A percentile compares a stretch with the other conserved stretches of the same genome.
phyloP scores from a whole-genome alignment of 2,113 vertebrate species.

The Panthera tigris region DNA sequence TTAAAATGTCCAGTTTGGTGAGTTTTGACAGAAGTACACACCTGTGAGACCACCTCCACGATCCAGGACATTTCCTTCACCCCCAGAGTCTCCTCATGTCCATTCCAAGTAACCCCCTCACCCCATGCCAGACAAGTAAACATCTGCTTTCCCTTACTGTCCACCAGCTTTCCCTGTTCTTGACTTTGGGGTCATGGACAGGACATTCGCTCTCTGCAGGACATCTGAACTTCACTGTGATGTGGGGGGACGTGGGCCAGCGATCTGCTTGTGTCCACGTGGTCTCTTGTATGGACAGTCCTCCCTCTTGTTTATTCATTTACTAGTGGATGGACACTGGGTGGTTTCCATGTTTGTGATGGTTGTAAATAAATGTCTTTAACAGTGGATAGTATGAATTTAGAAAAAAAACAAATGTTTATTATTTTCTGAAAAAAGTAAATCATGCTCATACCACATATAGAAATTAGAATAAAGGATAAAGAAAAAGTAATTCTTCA shows the following conservation, averaged over 20 bases:
- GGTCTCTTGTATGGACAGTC: neutral
- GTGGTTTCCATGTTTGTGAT: neutral
- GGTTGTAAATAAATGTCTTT: neutral
- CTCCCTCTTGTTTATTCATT: neutral
- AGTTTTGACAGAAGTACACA: neutral
- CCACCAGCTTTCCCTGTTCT: neutral
- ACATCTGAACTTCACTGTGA: neutral
- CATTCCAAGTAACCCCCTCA: neutral
- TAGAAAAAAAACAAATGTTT: neutral
- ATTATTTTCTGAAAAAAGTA: neutral
- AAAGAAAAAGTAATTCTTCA: neutral
- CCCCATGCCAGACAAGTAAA: neutral
- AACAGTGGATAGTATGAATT: neutral
- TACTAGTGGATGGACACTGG: neutral
- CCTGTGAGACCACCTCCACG: neutral
- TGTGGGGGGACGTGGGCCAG: fast-evolving
- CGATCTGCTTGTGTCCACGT: neutral
- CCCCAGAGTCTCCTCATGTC: neutral
- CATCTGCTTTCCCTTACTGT: neutral
- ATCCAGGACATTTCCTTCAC: neutral
- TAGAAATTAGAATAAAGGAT: neutral
- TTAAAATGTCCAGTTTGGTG: neutral
- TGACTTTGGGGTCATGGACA: neutral
- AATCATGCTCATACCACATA: neutral
- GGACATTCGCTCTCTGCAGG: neutral